phyloP scores from a whole-genome alignment of 2,888 invertebrate species.

The Allygus modestus region DNA sequence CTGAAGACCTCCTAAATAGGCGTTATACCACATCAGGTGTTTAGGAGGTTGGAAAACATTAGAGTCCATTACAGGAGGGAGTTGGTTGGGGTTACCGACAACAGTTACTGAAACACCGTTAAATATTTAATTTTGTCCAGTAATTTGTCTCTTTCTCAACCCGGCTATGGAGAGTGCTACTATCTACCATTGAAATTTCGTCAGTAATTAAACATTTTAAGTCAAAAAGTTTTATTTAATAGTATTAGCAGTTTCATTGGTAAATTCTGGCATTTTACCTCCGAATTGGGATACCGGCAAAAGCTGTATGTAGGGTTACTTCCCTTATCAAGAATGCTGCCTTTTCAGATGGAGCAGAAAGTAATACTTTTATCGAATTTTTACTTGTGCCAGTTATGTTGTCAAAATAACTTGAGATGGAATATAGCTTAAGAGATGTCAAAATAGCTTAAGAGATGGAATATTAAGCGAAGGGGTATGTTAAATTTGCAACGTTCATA shows the following conservation, averaged over 20 bases:
- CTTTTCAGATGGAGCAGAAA: slow-evolving; percentile 61
- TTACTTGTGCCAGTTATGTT: slow-evolving; percentile 8
- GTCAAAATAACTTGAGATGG: too few species aligned
- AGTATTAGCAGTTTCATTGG: slow-evolving; percentile 65
- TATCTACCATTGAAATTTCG: slow-evolving; percentile 73
- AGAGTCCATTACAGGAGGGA: slow-evolving; percentile 71
- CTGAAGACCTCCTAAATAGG: slow-evolving; percentile 56
- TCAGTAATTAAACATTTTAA: slow-evolving; percentile 72
- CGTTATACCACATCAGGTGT: background rate
- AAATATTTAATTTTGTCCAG: slow-evolving; percentile 69
- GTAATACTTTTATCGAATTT: slow-evolving; percentile 54
- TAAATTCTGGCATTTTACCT: slow-evolving; percentile 31
- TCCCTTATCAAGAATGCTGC: slow-evolving; percentile 64
- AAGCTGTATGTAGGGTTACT: slow-evolving; percentile 61
- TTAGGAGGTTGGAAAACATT: slow-evolving; percentile 68
- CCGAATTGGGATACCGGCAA: slow-evolving; percentile 41
- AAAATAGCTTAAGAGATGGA: slow-evolving; percentile 43
- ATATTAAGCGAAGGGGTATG: background rate
- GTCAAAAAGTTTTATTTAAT: slow-evolving; percentile 67
- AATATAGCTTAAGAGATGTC: too few species aligned
- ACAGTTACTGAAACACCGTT: slow-evolving; percentile 72
- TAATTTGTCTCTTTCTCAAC: slow-evolving; percentile 72
- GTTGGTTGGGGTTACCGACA: slow-evolving; percentile 72
- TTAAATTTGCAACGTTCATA: slow-evolving; percentile 29
- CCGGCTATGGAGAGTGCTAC: slow-evolving; percentile 68